phyloP scores from a whole-genome alignment of 2,888 invertebrate species.

The Netelia melanura region DNA sequence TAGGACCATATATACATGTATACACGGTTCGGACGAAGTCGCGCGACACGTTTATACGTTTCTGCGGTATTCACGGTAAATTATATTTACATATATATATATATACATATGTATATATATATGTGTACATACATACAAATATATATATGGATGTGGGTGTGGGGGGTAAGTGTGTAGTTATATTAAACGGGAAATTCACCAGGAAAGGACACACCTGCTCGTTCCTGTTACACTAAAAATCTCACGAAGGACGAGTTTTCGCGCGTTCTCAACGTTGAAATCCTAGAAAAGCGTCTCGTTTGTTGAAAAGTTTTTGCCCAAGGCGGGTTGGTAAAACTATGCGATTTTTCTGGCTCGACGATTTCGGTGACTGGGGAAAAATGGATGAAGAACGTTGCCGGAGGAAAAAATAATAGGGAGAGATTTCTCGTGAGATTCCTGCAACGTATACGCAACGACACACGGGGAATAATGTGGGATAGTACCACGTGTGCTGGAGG shows the following conservation, averaged over 20 bases:
- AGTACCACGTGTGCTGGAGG: neutral
- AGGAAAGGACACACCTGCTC: no score
- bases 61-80: neutral
- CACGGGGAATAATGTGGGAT: neutral
- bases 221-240: no score
- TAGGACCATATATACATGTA: neutral
- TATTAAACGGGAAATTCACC: no score
- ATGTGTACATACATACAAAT: constrained; percentile 4
- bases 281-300: no score
- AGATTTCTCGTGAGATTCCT: neutral
- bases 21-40: neutral
- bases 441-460: neutral
- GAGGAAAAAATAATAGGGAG: neutral
- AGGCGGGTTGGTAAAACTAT: no score
- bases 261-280: no score
- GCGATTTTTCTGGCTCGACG: no score
- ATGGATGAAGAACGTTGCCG: no score
- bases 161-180: neutral
- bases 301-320: no score
- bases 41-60: neutral
- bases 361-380: no score
- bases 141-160: constrained; percentile 1
- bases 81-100: constrained; percentile 25
- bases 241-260: no score
- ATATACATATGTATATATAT: constrained; percentile 23